Evolutionary conservation across 2,797 vertebrate species (phyloP), one percentile per base, ranked within the genome.

Genomic region (Parauchenoglanis ngamensis): DNA sequence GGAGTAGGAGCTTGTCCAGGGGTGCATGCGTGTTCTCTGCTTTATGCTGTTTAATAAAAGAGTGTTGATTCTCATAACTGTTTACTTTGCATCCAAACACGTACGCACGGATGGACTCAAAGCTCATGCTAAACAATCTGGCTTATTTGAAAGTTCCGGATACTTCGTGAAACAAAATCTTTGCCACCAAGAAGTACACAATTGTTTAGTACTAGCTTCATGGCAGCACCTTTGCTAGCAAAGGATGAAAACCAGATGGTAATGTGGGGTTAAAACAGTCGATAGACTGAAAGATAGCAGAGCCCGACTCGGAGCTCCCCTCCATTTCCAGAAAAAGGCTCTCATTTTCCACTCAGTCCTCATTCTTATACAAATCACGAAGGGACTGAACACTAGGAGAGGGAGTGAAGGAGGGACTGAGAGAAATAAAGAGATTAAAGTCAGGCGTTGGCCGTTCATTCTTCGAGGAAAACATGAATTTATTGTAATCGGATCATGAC

Each of bases 371-470:
- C 78, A 63, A 65, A 82, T 81, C 85, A 82, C 78, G 54, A 61
- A 86, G 88, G 83, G 87, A 89, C 89, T 72, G 40, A 59, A 76
- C 83, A 59, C 56, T 75, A 80, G 68, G 87, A 86, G 23, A 67
- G 44, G 13, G 75, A 76, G 15, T 54, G 49, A 31, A 57, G 23
- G 31, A 25, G 31, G 87, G 90, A 89, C 85, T 84, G 87, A 72
- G 56, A 75, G 87, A 82, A 79, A 67, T 46, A 81, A 79, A 80
- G 76, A 49, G 84, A 95, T 94, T 93, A 92, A 93, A 93, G 90
- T 94, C 90, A 89, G 84, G 21, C 68, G 28, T 21, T 59, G 88
- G 93, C 93, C 93, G 94, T 92, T 88, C 90, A 92, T 85, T 86
- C 89, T 86, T 86, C 91, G 90, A 91, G 89, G 86, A 63, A 75